These are phyloP conservation scores for Melanargia galathea DNA, from an alignment of 2,888 invertebrate species.

Conservation along the genomic window DNA sequence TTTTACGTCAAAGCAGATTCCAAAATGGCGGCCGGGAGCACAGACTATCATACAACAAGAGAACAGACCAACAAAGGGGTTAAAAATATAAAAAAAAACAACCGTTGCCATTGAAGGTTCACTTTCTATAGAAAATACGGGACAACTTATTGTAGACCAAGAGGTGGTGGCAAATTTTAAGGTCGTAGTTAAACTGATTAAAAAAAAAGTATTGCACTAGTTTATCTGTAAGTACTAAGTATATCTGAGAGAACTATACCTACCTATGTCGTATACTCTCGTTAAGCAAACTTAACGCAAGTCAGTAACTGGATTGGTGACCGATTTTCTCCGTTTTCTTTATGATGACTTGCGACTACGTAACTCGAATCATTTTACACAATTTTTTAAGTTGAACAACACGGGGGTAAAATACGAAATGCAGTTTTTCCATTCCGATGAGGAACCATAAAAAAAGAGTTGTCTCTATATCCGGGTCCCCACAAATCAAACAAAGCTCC, in stretches of 20 bases:
- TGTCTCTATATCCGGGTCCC: constrained; percentile 41
- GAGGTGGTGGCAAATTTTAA: not conserved
- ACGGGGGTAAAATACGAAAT: too few species aligned
- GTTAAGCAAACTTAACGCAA: too few species aligned
- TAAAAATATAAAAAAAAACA: constrained; percentile 23
- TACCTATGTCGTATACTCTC: too few species aligned
- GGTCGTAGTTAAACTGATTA: not conserved
- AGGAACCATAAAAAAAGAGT: constrained; percentile 47
- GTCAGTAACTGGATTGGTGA: too few species aligned
- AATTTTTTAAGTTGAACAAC: too few species aligned
- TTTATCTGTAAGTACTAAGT: too few species aligned
- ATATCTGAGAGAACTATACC: too few species aligned
- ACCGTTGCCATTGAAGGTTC: constrained; percentile 15
- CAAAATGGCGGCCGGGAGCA: constrained; percentile 17
- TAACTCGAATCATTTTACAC: too few species aligned
- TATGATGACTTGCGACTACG: too few species aligned
- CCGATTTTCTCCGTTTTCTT: too few species aligned
- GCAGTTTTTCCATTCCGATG: not conserved
- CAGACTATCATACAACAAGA: constrained; percentile 25
- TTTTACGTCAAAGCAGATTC: constrained; percentile 19
- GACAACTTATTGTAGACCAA: constrained; percentile 21
- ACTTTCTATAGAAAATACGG: constrained; percentile 22
- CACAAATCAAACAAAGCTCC: constrained; percentile 63
- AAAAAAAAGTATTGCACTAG: too few species aligned
- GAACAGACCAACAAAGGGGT: constrained; percentile 19